phyloP scores from a whole-genome alignment of 2,888 invertebrate genomes.

The Cepaea hortensis region DNA sequence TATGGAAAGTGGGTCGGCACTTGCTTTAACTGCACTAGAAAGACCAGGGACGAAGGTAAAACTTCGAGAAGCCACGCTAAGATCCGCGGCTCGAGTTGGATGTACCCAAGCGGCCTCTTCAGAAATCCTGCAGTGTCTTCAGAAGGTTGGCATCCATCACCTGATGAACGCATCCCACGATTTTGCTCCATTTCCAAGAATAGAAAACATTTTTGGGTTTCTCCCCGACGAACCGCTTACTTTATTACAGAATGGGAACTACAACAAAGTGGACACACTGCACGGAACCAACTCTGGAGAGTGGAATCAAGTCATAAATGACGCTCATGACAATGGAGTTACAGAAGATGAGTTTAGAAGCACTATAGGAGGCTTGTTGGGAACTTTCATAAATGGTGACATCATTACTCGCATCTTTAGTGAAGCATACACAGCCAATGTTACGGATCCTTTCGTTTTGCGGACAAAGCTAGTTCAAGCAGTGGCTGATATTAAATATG shows the following conservation, averaged over 20 bases:
- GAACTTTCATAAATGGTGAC: background rate
- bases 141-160: background rate
- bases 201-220: constrained; percentile 40
- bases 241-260: background rate
- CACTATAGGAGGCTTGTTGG: background rate
- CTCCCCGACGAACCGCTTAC: constrained; percentile 31
- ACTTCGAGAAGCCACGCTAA: background rate
- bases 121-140: constrained; percentile 8
- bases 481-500: background rate
- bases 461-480: background rate
- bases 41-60: constrained; percentile 14
- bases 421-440: too few relatives aligned
- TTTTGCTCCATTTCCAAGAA: background rate
- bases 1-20: constrained; percentile 25
- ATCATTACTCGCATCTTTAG: too few relatives aligned
- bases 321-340: constrained; percentile 22
- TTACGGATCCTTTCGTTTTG: background rate
- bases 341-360: background rate
- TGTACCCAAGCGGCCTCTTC: background rate
- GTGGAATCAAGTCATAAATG: background rate
- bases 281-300: constrained; percentile 23
- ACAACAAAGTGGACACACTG: constrained; percentile 38
- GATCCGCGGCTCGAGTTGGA: background rate
- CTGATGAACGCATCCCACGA: background rate
- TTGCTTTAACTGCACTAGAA: constrained; percentile 16